Evolutionary conservation across 2,888 invertebrate genomes (phyloP), one percentile per base, ranked within the genome.

Genomic region (Melipona bicolor): DNA sequence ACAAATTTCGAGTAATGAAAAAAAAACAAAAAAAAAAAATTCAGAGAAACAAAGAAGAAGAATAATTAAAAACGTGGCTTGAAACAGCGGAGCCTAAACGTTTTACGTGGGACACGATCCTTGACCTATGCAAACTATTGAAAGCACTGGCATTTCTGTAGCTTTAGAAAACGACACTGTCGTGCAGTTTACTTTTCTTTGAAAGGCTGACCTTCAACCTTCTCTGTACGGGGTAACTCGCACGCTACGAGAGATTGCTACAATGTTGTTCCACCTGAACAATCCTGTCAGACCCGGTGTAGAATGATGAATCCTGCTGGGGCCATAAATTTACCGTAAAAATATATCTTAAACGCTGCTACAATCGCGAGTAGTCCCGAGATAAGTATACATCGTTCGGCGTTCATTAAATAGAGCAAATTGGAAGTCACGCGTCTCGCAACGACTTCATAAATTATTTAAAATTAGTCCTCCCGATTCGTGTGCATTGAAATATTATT

Each of bases 181-280:
- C 64, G 73, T 61, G 65, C 77, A 69, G 77, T 79, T 87, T 73
- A 84, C 77, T 87, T 81, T 87, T 87, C 82, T 74, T 77, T 74
- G 79, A 82, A 79, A 81, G 61, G 56, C 73, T 67, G 78, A 87
- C 77, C 84, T 80, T 79, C 81, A 73, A 87, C 79, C 75, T 82
- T 85, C 65, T 65, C 56, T 52, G 52, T 62, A 65, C 81, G 65
- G 62, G 59, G 77, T 84, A 88, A 82, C 78, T 81, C 61, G 79
- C 74, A 68, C 71, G 84, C 73, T 68, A 65, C 36, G 43, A 74
- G 71, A 74, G 54, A 80, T 83, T 83, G 75, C 68, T 50, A 59
- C 75, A 75, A 71, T 73, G 79, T 79, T 81, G 83, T 87, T 87
- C 85, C 81, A 86, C 81, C 81, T 86, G 81, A 79, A 88, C 69